These are phyloP conservation scores for Fundulus diaphanus DNA, from an alignment of 2,797 vertebrate species.

Conservation along the genomic window DNA sequence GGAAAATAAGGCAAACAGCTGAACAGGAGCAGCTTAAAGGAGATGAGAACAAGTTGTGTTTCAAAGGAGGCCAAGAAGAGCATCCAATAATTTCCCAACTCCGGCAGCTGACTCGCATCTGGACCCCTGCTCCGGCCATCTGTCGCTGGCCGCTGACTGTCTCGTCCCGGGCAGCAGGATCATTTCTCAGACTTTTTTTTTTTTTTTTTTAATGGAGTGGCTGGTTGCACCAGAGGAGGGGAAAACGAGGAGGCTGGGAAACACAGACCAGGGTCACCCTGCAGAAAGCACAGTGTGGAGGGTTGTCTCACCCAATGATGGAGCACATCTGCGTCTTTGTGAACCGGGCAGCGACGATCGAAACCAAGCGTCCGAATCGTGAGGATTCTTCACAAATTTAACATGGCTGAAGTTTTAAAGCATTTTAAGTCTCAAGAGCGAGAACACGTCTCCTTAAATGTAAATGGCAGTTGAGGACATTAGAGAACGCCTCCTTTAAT, in stretches of 20 bases:
- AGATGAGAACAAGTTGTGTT: conserved; percentile 37
- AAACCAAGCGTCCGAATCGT: conserved; percentile 12
- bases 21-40: conserved; percentile 53
- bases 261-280: conserved; percentile 47
- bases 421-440: conserved; percentile 31
- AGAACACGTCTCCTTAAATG: conserved; percentile 38
- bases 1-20: not conserved
- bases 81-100: conserved; percentile 41
- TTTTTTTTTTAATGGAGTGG: conserved; percentile 64
- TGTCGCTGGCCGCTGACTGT: conserved; percentile 39
- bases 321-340: conserved; percentile 26
- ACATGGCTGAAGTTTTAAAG: conserved; percentile 33
- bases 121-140: conserved; percentile 50
- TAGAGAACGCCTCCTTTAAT: conserved; percentile 14
- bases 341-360: conserved; percentile 5
- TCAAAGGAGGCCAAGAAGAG: conserved; percentile 7
- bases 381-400: conserved; percentile 28
- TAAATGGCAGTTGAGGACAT: conserved; percentile 36
- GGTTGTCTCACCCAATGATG: conserved; percentile 41
- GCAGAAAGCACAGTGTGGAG: conserved; percentile 17
- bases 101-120: conserved; percentile 45
- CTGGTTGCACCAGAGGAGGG: conserved; percentile 27
- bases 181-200: conserved; percentile 26
- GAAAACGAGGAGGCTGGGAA: conserved; percentile 23
- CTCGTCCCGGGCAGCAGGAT: conserved; percentile 55